These are phyloP conservation scores for Villa cingulata DNA, from an alignment of 2,888 invertebrate species.

Conservation along the genomic window DNA sequence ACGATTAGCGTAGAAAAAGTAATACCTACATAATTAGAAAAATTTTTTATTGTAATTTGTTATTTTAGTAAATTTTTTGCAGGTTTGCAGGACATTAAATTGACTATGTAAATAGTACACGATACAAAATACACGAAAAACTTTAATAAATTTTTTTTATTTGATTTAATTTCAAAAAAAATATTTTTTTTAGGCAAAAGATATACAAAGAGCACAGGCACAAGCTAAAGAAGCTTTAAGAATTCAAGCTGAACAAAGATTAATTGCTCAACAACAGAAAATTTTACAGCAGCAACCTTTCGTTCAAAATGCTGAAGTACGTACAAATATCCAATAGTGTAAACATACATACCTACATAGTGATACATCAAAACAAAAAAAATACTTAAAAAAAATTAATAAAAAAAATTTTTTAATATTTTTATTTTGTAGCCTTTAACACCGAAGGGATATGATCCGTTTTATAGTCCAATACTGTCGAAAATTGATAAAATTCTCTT, in stretches of 20 bases:
- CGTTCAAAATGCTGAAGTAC: slow-evolving; percentile 32
- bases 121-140: no score
- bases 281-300: slow-evolving; percentile 40
- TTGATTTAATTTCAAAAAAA: no score
- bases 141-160: neutral
- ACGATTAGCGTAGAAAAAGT: no score
- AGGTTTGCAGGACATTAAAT: no score
- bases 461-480: slow-evolving; percentile 67
- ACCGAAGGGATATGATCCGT: slow-evolving; percentile 40
- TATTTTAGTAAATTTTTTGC: no score
- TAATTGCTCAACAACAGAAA: slow-evolving; percentile 46
- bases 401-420: neutral
- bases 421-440: slow-evolving; percentile 25
- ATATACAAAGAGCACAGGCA: slow-evolving; percentile 34
- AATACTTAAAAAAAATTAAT: neutral
- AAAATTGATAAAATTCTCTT: slow-evolving; percentile 60
- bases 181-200: slow-evolving; percentile 10
- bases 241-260: slow-evolving; percentile 42
- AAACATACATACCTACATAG: neutral
- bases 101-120: no score
- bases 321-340: slow-evolving; percentile 1
- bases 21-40: no score
- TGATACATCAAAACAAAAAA: no score
- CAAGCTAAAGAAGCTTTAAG: slow-evolving; percentile 44
- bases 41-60: no score